phyloP scores from a whole-genome alignment of 1,140 invertebrate species.

The Drosophila chauvacae region DNA sequence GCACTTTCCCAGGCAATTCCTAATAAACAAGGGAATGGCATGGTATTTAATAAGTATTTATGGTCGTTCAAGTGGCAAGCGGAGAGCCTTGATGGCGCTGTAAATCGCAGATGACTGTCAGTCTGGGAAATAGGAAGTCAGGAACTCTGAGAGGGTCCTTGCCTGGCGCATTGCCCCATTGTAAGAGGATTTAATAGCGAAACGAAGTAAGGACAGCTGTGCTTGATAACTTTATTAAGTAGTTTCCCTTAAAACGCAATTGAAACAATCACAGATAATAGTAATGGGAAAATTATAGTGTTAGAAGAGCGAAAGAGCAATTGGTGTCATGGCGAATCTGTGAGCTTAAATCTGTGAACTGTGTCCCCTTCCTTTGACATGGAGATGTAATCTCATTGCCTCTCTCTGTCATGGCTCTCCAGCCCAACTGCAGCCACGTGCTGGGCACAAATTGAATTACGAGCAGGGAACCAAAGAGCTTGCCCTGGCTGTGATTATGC shows the following conservation, averaged over 20 bases:
- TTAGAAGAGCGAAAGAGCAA: too few species aligned
- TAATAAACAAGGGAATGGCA: conserved; percentile 12
- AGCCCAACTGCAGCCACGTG: too few species aligned
- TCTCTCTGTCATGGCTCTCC: neutral
- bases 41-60: conserved; percentile 53
- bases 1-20: conserved; percentile 22
- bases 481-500: conserved; percentile 19
- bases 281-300: neutral
- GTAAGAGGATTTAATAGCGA: neutral
- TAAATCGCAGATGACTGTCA: conserved; percentile 34
- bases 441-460: conserved; percentile 23
- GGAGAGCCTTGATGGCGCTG: neutral
- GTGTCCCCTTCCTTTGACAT: neutral
- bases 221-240: neutral
- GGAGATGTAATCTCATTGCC: neutral
- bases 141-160: neutral
- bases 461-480: neutral
- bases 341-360: neutral
- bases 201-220: neutral
- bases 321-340: neutral
- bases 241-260: neutral
- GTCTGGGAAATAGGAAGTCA: neutral
- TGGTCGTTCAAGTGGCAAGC: conserved; percentile 17
- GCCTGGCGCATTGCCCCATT: too few species aligned
- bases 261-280: neutral